These are phyloP conservation scores for Pterocles orientalis DNA, from an alignment of 2,113 vertebrate genomes.

Conservation along the genomic window DNA sequence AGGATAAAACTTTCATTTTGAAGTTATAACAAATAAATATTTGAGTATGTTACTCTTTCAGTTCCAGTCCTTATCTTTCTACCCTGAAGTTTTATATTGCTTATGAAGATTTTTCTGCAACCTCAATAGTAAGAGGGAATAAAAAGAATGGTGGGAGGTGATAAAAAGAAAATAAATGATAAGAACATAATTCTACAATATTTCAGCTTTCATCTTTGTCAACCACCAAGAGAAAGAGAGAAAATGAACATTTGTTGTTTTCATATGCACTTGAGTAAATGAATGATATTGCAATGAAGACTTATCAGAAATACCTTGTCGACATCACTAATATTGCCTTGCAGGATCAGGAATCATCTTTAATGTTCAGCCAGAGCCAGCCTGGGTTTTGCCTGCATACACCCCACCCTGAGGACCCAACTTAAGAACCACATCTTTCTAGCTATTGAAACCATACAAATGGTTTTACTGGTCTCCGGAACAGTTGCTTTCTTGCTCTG, in stretches of 20 bases:
- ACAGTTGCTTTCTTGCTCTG: neutral
- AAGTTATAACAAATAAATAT: constrained; percentile 16
- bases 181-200: constrained; percentile 26
- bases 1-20: constrained; percentile 2
- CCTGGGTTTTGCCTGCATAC: constrained; percentile 1
- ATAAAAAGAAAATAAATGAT: constrained; percentile 52
- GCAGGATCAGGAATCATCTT: constrained; percentile 27
- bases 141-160: constrained; percentile 46
- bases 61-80: neutral
- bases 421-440: neutral
- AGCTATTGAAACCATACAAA: neutral
- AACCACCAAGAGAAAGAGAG: constrained; percentile 1
- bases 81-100: constrained; percentile 6
- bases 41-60: neutral
- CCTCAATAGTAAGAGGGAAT: neutral
- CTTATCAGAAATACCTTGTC: constrained; percentile 38
- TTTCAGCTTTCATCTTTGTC: constrained; percentile 55
- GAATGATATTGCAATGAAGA: neutral
- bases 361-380: constrained; percentile 30
- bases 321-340: neutral
- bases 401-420: neutral
- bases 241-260: constrained; percentile 47
- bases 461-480: neutral
- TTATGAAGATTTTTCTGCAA: constrained; percentile 43
- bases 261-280: constrained; percentile 31